Conservation (phyloP, 2,797 vertebrate genomes). For the Pseudochromis fuscus region DNA sequence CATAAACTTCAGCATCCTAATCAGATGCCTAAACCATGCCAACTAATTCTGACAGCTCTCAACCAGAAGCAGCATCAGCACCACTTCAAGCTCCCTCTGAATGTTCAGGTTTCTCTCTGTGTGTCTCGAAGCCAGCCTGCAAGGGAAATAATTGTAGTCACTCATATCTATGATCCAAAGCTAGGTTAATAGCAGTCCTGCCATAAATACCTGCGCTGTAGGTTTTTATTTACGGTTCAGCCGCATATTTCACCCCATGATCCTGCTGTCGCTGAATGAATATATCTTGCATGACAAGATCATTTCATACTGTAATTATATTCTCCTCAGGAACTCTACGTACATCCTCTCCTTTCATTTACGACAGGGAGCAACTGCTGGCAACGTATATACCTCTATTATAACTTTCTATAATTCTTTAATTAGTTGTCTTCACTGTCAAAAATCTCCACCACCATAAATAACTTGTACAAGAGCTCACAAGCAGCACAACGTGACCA, state of each 20-base stretch:
- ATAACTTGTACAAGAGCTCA: background rate
- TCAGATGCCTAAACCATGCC: background rate
- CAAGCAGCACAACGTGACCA: background rate
- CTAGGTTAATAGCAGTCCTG: background rate
- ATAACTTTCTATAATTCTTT: background rate
- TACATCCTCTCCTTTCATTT: constrained; percentile 25
- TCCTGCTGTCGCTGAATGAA: background rate
- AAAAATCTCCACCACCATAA: background rate
- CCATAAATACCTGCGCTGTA: background rate
- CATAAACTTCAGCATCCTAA: background rate
- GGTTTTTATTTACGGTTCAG: constrained; percentile 14
- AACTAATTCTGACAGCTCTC: background rate
- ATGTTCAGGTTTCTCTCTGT: background rate
- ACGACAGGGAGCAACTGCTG: background rate
- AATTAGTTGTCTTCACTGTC: background rate
- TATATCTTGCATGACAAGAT: constrained; percentile 7
- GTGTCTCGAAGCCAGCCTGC: background rate
- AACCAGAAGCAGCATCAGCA: background rate
- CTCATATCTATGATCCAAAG: constrained; percentile 9
- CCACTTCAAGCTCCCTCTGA: background rate
- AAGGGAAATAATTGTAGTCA: background rate
- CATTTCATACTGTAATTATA: constrained; percentile 8
- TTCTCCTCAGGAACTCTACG: constrained; percentile 15
- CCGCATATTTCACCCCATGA: background rate
- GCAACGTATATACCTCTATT: background rate